phyloP scores from a whole-genome alignment of 64 coral and sea anemone species.

The Dendronephthya gigantea region DNA sequence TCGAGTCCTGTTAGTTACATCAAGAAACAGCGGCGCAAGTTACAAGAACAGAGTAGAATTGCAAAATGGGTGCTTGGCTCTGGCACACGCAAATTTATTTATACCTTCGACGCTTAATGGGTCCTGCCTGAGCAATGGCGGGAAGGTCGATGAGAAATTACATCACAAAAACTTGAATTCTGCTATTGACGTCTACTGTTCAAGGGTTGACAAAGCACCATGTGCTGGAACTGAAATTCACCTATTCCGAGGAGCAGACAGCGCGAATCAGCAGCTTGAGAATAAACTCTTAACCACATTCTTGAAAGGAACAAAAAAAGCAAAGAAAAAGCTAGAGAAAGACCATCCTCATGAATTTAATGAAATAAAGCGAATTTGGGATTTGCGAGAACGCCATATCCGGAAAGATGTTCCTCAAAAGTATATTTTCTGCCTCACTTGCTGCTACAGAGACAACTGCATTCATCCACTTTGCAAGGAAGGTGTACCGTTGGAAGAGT shows the following conservation, averaged over 20 bases:
- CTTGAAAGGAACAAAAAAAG: background rate
- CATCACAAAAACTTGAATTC: conserved; percentile 26
- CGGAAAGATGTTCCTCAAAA: background rate
- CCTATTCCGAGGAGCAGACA: background rate
- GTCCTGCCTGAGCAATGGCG: conserved; percentile 13
- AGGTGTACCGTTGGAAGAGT: background rate
- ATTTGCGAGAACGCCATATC: conserved; percentile 3
- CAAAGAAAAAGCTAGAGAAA: background rate
- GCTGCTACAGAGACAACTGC: background rate
- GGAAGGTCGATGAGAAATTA: conserved; percentile 26
- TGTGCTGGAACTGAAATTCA: conserved; percentile 23
- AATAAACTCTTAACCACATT: background rate
- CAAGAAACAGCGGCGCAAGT: conserved; percentile 28
- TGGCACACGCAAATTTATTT: conserved; percentile 21
- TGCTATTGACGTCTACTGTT: conserved; percentile 41
- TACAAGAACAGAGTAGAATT: conserved; percentile 41
- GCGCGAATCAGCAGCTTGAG: background rate
- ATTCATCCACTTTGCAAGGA: background rate
- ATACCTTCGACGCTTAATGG: conserved; percentile 40
- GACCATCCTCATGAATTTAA: background rate
- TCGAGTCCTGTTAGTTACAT: conserved; percentile 18
- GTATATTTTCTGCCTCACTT: conserved; percentile 6
- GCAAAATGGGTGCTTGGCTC: conserved; percentile 39
- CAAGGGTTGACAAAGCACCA: conserved; percentile 22
- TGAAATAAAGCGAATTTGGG: background rate